Base-by-base conservation (phyloP, 2,797 vertebrate genomes). In the Fistularia commersonii region DNA sequence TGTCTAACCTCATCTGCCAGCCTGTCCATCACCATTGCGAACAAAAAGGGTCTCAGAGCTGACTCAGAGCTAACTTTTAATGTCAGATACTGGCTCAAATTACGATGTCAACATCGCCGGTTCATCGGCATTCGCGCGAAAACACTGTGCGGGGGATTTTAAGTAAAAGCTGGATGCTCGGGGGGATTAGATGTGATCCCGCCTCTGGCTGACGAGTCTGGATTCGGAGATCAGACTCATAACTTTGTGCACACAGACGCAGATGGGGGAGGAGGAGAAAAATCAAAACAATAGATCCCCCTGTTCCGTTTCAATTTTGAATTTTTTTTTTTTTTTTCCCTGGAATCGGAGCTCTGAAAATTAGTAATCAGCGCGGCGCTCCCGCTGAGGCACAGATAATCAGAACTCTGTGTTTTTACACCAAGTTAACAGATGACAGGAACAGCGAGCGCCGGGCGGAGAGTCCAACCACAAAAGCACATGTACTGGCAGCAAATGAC, bases 321-420 rank as follows among this genome's bases (percentile, higher is more conserved):
- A 32, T 12, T 51, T n/a, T 5, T 36, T 44, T 11, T 35, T 33
- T 9, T 48, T 46, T 47, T 60, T 45, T 46, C 40, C 8, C 32
- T 65, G 33, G 15, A 73, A 71, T 38, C 69, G 74, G 66, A 58
- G 60, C 35, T 48, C 14, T 56, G 64, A 72, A 72, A 63, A 86
- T 84, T 77, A 80, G 69, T 83, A 81, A 81, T 85, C 80, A 82
- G 70, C 39, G 76, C 54, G 76, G 72, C 46, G 61, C 66, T 79
- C 62, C 54, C 47, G 51, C 74, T 64, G 65, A 61, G 51, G 61
- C 58, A 75, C 63, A 44, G 58, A 80, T 64, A 75, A 80, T 79
- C 72, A 77, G 67, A 67, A 75, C 62, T 62, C 32, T 9, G 37
- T 57, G 51, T 64, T 67, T 75, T 48, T 59, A 68, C 67, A 38